Base-by-base conservation (phyloP, 2,113 vertebrate species). In the Tachuris rubrigastra region DNA sequence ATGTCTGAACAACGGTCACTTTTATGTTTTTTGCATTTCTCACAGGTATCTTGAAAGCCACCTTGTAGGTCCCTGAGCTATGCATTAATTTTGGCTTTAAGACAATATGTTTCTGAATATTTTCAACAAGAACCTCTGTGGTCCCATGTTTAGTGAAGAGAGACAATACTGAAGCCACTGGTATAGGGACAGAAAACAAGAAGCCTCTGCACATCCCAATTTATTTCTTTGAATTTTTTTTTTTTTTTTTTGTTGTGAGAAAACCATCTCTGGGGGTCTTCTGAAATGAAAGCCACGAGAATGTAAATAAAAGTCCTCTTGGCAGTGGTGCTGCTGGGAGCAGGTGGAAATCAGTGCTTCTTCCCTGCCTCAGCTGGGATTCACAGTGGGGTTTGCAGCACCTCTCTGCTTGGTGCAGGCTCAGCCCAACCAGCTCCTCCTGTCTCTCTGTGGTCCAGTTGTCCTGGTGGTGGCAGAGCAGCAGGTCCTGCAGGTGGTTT, bases 391-490 rank as follows among this genome's bases (percentile, higher is more conserved):
- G 1, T n/a, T 73, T 65, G 50, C 16, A 37, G 35, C 2, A 21
- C 8, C 20, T 42, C 31, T 23, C 1, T 4, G 49, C 33, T 82
- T 4, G 5, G 42, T 10, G 24, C 2, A n/a, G 25, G 21, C 10
- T 67, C 5, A 30, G 28, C 12, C 4, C 16, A 56, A 4, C 22
- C 35, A 35, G 20, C 5, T 27, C 1, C 0, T 58, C 1, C 0
- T 58, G 12, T 42, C 73, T 56, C 60, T 33, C 3, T 21, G 20
- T 10, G 12, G 13, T 79, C 16, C 13, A 12, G 10, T 14, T 22
- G 5, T 44, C 2, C 3, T 3, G 1, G 6, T 10, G 7, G 8
- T 44, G 14, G 14, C 8, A 14, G 15, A 44, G 27, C 13, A 66
- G 12, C 1, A 0, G 20, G 10, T n/a, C 14, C 30, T 75, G 39